Evolutionary conservation across 2,113 vertebrate genomes (phyloP), one percentile per base, ranked within the genome.

Genomic region (Cichladusa arquata): DNA sequence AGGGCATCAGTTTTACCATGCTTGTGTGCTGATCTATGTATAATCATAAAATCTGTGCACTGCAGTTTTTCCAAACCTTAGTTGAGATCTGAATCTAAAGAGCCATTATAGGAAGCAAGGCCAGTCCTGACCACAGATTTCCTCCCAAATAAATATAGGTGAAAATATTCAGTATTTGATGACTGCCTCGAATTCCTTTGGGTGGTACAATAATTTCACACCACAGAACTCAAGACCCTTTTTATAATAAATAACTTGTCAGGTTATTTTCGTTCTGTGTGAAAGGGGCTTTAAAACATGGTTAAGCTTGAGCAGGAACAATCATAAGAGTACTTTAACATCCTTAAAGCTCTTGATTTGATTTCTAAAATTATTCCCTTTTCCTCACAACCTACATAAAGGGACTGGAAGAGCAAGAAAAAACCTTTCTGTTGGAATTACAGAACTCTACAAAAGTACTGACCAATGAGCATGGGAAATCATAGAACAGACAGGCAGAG

Each of bases 71-170:
- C 81, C 66, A 90, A 71, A 34, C 50, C 28, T 73, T 72, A n/a
- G 31, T 31, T 6, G 10, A 78, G 78, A 36, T 62, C 47, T 93
- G 88, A 92, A 86, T 96, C 50, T 92, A 66, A 95, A 78, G 92
- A 90, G 38, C 58, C 74, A 50, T 97, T 96, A 54, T 90, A 83
- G 50, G 54, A 88, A 81, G 82, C 50, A 80, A 81, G 73, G 44
- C 78, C 54, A 80, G 74, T 53, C n/a, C 79, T 82, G 66, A 95
- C 96, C 90, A 90, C 96, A 82, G 1, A 65, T 88, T 96, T 96
- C 95, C 93, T 94, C 53, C 70, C 81, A 93, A 61, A 93, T 71
- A 95, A 94, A 93, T 77, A 56, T 12, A 72, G 48, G 42, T 93
- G 66, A 90, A 96, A 89, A 88, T 76, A 64, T 73, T 93, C 87